Evolutionary conservation across 2,888 invertebrate species (phyloP), one percentile per base, ranked within the genome.

Genomic region (Dryobota labecula): DNA sequence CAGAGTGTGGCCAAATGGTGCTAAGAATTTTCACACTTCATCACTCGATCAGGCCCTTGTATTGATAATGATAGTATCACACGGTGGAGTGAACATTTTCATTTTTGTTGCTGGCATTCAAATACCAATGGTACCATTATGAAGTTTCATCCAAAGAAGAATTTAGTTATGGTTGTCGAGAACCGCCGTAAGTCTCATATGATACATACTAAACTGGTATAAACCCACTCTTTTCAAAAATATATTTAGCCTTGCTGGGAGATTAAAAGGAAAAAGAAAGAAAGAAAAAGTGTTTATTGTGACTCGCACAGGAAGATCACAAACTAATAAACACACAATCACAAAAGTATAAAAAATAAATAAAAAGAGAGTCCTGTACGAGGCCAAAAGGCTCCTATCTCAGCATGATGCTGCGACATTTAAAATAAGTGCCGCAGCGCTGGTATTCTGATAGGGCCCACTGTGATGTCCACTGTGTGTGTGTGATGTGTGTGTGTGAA

Each of bases 51-150:
- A 8, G 20, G 27, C 41, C 58, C 9, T 7, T 15, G 20, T 13
- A 7, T n/a, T 27, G 30, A 43, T 45, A 60, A 60, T 45, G 60
- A 45, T 60, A 60, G 43, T 15, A 2, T 7, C 1, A 60, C 13
- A n/a, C 60, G 27, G 30, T 15, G 43, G 2, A 30, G 20, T 27
- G 27, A 8, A 60, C 8, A 30, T 7, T 43, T 60, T 2, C 27
- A 8, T 27, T 15, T 15, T 60, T 13, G 8, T 15, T 61, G 30
- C 15, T 61, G 60, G 6, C 13, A 61, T 61, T 61, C 61, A 30
- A 61, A 61, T 61, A 47, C 61, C 30, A 61, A 61, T n/a, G 49
- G 5, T 20, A 43, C 6, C 15, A 30, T 61, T n/a, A 30, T 1
- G 15, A 15, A 9, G 9, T 49, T 61, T 9, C 9, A 49, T 61